Evolutionary conservation across 2,888 invertebrate genomes (phyloP).

Genomic region (Chrysolina haemoptera): DNA sequence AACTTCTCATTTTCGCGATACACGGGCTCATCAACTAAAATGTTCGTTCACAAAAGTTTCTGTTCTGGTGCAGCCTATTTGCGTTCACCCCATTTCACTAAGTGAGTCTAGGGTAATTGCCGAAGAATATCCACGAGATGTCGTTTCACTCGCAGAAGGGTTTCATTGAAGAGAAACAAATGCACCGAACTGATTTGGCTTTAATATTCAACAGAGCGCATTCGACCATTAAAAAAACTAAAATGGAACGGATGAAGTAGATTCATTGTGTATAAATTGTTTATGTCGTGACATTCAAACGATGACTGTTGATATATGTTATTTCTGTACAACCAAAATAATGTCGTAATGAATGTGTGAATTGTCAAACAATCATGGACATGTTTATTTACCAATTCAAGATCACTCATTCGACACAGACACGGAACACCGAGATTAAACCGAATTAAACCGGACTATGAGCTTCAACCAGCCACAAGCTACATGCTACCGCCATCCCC

Average conservation of each 20-base stretch:
- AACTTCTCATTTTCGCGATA: no score
- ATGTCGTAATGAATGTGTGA: neutral
- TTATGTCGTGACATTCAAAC: no score
- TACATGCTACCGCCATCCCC: neutral
- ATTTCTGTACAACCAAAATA: constrained; percentile 26
- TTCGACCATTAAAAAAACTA: no score
- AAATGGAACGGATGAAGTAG: no score
- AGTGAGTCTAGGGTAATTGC: neutral
- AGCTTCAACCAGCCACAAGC: neutral
- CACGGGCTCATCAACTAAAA: neutral
- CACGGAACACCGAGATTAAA: neutral
- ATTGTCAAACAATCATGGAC: constrained; percentile 1
- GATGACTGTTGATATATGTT: neutral
- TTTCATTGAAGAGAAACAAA: neutral
- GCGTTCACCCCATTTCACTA: neutral
- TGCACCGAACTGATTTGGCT: neutral
- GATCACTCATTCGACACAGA: constrained; percentile 25
- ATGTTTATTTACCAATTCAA: constrained; percentile 26
- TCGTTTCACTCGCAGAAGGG: neutral
- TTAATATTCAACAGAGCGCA: no score
- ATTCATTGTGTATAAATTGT: no score
- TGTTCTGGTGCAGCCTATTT: neutral
- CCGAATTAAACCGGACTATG: neutral
- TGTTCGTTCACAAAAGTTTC: neutral
- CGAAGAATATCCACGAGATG: constrained; percentile 9